phyloP scores from a whole-genome alignment of 2,113 vertebrate species.

The Ophthalmolycus amberensis region DNA sequence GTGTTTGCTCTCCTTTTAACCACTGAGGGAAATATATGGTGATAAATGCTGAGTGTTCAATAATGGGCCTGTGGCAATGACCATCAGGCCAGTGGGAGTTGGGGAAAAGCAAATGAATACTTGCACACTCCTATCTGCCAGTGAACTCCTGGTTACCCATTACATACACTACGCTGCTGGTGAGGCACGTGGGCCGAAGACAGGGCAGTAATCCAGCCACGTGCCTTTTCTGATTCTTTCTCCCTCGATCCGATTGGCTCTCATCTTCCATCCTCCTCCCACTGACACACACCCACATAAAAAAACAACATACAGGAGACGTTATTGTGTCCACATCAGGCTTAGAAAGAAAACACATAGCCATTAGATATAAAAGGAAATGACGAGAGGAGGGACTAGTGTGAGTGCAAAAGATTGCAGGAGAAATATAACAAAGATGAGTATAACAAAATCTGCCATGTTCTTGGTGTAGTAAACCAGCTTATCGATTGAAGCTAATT shows the following conservation, averaged over 20 bases:
- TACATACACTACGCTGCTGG: constrained; percentile 41
- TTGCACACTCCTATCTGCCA: constrained; percentile 36
- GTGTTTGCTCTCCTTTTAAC: background rate
- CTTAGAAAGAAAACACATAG: constrained; percentile 18
- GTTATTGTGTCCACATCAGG: constrained; percentile 33
- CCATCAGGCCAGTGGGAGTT: constrained; percentile 20
- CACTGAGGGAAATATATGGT: background rate
- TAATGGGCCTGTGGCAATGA: background rate
- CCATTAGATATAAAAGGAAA: constrained; percentile 2
- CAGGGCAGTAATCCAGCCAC: constrained; percentile 50
- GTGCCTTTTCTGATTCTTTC: constrained; percentile 45
- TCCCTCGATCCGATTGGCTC: background rate
- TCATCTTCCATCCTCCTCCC: constrained; percentile 7
- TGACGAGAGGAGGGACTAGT: background rate
- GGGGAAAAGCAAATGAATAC: constrained; percentile 20
- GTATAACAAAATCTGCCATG: constrained; percentile 34
- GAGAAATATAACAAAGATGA: background rate
- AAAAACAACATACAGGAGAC: constrained; percentile 41
- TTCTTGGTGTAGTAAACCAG: constrained; percentile 4
- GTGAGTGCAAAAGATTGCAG: background rate
- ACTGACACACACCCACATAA: constrained; percentile 36
- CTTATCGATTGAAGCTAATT: background rate
- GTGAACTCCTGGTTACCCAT: constrained; percentile 61
- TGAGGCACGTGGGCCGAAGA: constrained; percentile 54
- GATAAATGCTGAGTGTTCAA: constrained; percentile 1